Conservation (phyloP, 64 coral and sea anemone species). For the Cladopsammia gracilis region DNA sequence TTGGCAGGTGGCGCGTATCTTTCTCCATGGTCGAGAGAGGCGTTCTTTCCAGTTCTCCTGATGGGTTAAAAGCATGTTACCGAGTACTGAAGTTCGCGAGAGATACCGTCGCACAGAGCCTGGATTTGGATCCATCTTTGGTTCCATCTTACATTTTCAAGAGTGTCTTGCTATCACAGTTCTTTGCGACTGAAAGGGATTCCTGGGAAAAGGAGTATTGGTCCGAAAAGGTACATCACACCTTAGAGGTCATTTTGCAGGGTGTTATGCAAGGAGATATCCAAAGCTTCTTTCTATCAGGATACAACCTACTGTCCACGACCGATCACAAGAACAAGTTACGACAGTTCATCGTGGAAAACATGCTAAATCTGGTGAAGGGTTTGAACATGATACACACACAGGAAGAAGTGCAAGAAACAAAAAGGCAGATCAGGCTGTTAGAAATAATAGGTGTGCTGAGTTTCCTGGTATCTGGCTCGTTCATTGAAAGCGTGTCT, state of each 20-base stretch:
- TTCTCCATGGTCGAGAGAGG: constrained; percentile 14
- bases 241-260: constrained; percentile 2
- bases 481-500: neutral
- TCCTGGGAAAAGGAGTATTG: neutral
- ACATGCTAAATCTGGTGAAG: neutral
- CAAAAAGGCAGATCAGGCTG: neutral
- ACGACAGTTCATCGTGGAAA: constrained; percentile 4
- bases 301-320: constrained; percentile 16
- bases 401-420: neutral
- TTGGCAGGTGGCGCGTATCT: constrained; percentile 4
- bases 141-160: constrained; percentile 26
- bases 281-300: neutral
- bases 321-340: constrained; percentile 7
- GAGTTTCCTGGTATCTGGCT: neutral
- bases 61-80: constrained; percentile 23
- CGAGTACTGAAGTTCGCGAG: neutral
- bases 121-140: neutral
- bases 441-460: neutral
- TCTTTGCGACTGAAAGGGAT: neutral
- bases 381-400: neutral
- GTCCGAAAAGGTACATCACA: neutral
- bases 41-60: neutral
- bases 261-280: neutral
- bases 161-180: neutral
- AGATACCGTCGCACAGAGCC: neutral